phyloP scores from a whole-genome alignment of 2,113 vertebrate species.

The Forbesichthys agassizii region DNA sequence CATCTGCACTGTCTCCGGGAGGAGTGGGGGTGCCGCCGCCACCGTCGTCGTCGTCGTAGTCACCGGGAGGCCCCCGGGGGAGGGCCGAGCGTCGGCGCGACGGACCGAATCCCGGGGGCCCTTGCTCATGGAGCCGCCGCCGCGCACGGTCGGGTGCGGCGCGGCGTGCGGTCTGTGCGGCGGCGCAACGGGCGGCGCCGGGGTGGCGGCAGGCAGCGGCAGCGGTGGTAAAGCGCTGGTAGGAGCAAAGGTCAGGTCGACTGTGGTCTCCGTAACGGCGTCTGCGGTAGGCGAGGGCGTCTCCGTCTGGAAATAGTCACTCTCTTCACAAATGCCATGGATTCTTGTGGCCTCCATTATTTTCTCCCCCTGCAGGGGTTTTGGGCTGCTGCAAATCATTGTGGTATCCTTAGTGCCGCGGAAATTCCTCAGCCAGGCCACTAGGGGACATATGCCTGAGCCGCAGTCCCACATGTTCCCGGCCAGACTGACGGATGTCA shows the following conservation, averaged over 20 bases:
- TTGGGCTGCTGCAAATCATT: constrained; percentile 98
- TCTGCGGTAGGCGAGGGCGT: constrained; percentile 70
- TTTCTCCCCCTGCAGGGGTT: constrained; percentile 93
- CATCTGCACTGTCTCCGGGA: constrained; percentile 91
- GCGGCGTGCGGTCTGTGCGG: constrained; percentile 80
- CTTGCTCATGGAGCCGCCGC: constrained; percentile 71
- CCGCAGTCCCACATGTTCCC: constrained; percentile 98
- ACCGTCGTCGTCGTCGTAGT: constrained; percentile 20
- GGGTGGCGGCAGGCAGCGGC: constrained; percentile 51
- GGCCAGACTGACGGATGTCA: constrained; percentile 92
- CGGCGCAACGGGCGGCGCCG: constrained; percentile 67
- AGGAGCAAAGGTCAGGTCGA: constrained; percentile 79
- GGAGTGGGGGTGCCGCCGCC: constrained; percentile 53
- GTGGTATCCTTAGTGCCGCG: constrained; percentile 94
- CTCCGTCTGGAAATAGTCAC: constrained; percentile 70
- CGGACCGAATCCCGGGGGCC: constrained; percentile 62
- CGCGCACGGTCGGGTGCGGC: constrained; percentile 79
- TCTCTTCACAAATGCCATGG: constrained; percentile 88
- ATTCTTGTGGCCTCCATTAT: constrained; percentile 91
- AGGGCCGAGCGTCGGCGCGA: constrained; percentile 57
- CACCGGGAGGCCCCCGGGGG: constrained; percentile 63
- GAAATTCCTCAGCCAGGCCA: constrained; percentile 94
- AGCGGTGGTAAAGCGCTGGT: constrained; percentile 72
- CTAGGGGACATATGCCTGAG: constrained; percentile 91
- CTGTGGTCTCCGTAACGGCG: constrained; percentile 63